Conservation (phyloP, 2,888 invertebrate genomes). For the Terebella lapidaria region DNA sequence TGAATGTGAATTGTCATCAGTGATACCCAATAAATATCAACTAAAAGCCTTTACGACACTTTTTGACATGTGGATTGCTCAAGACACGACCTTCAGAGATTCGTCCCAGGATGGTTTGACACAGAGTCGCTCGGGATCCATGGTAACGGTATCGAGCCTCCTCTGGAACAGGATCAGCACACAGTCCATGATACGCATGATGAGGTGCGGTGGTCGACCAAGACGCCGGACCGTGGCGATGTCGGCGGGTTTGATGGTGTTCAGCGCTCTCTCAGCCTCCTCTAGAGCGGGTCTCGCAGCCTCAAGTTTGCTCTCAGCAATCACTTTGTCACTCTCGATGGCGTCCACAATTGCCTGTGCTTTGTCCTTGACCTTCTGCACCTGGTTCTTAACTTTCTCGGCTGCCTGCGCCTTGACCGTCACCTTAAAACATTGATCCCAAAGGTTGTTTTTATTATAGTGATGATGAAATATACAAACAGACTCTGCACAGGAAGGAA, state of each 20-base stretch:
- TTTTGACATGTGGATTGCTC: no score
- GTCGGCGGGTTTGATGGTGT: conserved; percentile 56
- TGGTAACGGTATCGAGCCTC: conserved; percentile 32
- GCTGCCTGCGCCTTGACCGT: conserved; percentile 52
- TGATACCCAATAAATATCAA: no score
- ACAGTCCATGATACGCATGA: conserved; percentile 54
- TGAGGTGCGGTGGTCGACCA: conserved; percentile 50
- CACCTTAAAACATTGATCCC: conserved; percentile 20
- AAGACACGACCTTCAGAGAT: conserved; percentile 52
- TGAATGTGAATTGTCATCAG: no score
- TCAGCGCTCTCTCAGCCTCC: conserved; percentile 53
- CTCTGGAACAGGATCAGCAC: conserved; percentile 51
- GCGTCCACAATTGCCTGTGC: conserved; percentile 53
- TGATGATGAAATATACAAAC: no score
- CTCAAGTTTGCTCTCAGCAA: conserved; percentile 50
- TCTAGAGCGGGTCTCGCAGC: conserved; percentile 51
- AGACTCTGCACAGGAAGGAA: no score
- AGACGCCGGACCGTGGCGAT: conserved; percentile 46
- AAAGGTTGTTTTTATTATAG: no score
- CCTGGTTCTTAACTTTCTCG: conserved; percentile 53
- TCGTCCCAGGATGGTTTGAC: conserved; percentile 52
- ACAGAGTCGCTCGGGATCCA: conserved; percentile 46
- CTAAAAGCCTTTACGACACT: no score
- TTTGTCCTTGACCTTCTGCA: conserved; percentile 54
- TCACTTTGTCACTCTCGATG: conserved; percentile 34